A percentile compares a stretch with the other conserved stretches of the same genome.
Conservation (phyloP, 2,888 invertebrate species). For the Melipona beecheii region DNA sequence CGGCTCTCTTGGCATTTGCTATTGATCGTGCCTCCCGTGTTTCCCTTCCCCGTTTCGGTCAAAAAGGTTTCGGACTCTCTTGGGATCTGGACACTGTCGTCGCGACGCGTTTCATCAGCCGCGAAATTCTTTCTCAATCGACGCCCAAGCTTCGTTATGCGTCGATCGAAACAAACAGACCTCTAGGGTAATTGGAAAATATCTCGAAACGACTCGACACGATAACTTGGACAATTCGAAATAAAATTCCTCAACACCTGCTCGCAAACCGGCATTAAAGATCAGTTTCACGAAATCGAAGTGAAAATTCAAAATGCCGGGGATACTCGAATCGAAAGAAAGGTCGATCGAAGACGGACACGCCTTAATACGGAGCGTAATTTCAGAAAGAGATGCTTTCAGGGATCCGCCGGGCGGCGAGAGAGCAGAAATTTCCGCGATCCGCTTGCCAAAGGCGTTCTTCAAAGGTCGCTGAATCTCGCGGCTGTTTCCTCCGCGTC, state of each 20-base stretch:
- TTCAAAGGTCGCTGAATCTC: slow-evolving; percentile 25
- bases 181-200: background rate
- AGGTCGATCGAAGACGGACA: background rate
- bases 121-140: too few relatives aligned
- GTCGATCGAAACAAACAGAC: too few relatives aligned
- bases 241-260: too few relatives aligned
- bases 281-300: background rate
- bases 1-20: background rate
- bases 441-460: slow-evolving; percentile 38
- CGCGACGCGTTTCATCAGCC: too few relatives aligned
- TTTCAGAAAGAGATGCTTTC: slow-evolving; percentile 21
- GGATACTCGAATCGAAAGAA: background rate
- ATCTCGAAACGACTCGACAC: background rate
- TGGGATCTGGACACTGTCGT: too few relatives aligned
- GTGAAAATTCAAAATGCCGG: background rate
- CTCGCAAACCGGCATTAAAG: background rate
- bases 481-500: background rate
- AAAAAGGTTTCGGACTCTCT: too few relatives aligned
- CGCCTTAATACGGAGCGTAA: background rate
- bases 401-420: background rate
- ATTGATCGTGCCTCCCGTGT: background rate
- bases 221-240: too few relatives aligned
- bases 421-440: slow-evolving; percentile 32
- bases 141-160: too few relatives aligned
- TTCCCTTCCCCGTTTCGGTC: too few relatives aligned